phyloP scores from a whole-genome alignment of 2,113 vertebrate species.

The Bungarus multicinctus region DNA sequence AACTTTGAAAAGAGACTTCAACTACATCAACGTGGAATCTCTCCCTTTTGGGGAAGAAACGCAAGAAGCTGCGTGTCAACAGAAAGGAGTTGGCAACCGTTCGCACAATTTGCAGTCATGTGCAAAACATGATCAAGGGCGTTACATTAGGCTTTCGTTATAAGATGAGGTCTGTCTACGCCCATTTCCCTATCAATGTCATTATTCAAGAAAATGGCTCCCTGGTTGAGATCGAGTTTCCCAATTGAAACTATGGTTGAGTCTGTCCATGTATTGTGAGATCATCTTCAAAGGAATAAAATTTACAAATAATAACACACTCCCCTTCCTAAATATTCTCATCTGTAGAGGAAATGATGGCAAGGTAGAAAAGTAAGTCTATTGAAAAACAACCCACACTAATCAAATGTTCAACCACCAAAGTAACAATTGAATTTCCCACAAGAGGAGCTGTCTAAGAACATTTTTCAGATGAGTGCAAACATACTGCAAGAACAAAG shows the following conservation, averaged over 20 bases:
- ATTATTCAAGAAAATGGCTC: too few relatives aligned
- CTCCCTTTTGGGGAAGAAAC: conserved; percentile 89
- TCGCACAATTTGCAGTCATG: too few relatives aligned
- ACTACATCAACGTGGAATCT: conserved; percentile 97
- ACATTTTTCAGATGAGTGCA: neutral
- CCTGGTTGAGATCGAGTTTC: too few relatives aligned
- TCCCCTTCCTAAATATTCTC: neutral
- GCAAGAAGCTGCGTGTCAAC: too few relatives aligned
- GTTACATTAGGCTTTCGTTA: too few relatives aligned
- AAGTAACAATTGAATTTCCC: neutral
- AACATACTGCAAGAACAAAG: neutral
- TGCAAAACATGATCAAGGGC: too few relatives aligned
- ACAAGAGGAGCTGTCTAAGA: neutral
- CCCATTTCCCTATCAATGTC: too few relatives aligned
- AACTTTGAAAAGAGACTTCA: conserved; percentile 88
- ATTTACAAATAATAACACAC: neutral
- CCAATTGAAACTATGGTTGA: neutral
- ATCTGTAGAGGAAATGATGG: neutral
- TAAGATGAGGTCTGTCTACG: too few relatives aligned
- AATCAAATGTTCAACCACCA: neutral
- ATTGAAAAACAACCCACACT: neutral
- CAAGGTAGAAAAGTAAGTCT: neutral
- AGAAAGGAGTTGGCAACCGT: too few relatives aligned
- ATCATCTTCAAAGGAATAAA: neutral
- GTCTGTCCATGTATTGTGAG: neutral